A percentile compares a stretch with the other conserved stretches of the same genome.
Evolutionary conservation across 2,888 invertebrate species (phyloP).

Genomic region (Ophion obscuratus): DNA sequence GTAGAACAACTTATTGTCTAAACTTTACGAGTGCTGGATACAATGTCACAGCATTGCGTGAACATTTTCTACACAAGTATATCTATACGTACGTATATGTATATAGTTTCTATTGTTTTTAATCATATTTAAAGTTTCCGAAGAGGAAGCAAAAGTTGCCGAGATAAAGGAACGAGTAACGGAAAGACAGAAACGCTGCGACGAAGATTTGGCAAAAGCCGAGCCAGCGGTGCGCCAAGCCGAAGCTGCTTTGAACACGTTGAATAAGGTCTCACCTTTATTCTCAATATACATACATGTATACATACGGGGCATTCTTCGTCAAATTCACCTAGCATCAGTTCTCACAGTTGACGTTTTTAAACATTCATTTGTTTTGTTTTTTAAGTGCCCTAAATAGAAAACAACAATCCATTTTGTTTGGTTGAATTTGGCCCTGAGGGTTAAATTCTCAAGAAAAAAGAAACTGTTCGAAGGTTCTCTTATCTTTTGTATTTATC

Average conservation of each 20-base stretch:
- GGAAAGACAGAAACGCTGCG: slow-evolving; percentile 93
- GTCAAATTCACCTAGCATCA: neutral
- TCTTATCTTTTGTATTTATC: no score
- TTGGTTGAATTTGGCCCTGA: no score
- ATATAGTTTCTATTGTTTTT: slow-evolving; percentile 51
- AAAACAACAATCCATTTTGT: no score
- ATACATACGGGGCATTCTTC: neutral
- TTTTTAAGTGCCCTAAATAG: neutral
- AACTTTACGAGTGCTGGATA: slow-evolving; percentile 41
- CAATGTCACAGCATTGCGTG: slow-evolving; percentile 18
- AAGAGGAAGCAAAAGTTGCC: slow-evolving; percentile 95
- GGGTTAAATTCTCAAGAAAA: no score
- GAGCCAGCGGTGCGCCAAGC: slow-evolving; percentile 96
- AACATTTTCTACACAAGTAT: neutral
- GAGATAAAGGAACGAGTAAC: slow-evolving; percentile 95
- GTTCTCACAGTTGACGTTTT: neutral
- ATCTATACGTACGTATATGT: neutral
- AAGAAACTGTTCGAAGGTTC: no score
- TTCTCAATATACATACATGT: neutral
- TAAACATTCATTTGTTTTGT: neutral
- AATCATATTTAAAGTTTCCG: slow-evolving; percentile 85
- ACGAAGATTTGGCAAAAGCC: slow-evolving; percentile 94
- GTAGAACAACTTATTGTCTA: slow-evolving; percentile 36
- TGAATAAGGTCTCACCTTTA: slow-evolving; percentile 89
- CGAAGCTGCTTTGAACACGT: slow-evolving; percentile 94